These are phyloP conservation scores for Melanotaenia trifasciata DNA, from an alignment of 2,797 vertebrate genomes.

Conservation along the genomic window DNA sequence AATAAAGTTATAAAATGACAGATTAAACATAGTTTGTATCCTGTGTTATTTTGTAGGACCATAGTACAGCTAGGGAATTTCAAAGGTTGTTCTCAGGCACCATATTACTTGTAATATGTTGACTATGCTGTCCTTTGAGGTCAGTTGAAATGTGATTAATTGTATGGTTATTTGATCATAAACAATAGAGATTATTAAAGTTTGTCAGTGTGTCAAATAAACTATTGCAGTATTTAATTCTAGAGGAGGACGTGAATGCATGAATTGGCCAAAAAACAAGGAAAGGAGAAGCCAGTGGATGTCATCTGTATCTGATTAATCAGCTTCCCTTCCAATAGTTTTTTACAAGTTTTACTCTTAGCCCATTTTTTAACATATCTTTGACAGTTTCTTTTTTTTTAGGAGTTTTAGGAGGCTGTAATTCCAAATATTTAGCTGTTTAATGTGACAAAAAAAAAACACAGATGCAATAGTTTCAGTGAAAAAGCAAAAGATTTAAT, in stretches of 20 bases:
- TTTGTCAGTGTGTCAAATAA: too few relatives aligned
- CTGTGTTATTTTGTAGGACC: not conserved
- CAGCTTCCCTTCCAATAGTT: not conserved
- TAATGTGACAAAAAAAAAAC: conserved; percentile 53
- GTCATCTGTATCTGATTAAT: too few relatives aligned
- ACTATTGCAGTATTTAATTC: too few relatives aligned
- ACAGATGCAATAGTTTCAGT: conserved; percentile 14
- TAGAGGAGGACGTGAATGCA: not conserved
- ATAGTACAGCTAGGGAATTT: not conserved
- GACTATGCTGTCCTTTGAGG: too few relatives aligned
- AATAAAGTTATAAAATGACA: too few relatives aligned
- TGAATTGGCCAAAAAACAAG: not conserved
- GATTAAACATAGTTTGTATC: too few relatives aligned
- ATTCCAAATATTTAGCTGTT: conserved; percentile 50
- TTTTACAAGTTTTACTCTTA: not conserved
- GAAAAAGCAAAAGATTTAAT: conserved; percentile 49
- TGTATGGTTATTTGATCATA: too few relatives aligned
- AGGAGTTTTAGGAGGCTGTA: conserved; percentile 36
- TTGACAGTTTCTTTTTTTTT: not conserved
- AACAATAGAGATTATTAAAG: too few relatives aligned
- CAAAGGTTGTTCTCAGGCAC: too few relatives aligned
- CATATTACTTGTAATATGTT: too few relatives aligned
- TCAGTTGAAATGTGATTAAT: too few relatives aligned
- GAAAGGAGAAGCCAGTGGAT: too few relatives aligned
- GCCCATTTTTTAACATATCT: not conserved